Evolutionary conservation across 2,888 invertebrate species (phyloP), one percentile per base, ranked within the genome.

Genomic region (Eulithis testata): DNA sequence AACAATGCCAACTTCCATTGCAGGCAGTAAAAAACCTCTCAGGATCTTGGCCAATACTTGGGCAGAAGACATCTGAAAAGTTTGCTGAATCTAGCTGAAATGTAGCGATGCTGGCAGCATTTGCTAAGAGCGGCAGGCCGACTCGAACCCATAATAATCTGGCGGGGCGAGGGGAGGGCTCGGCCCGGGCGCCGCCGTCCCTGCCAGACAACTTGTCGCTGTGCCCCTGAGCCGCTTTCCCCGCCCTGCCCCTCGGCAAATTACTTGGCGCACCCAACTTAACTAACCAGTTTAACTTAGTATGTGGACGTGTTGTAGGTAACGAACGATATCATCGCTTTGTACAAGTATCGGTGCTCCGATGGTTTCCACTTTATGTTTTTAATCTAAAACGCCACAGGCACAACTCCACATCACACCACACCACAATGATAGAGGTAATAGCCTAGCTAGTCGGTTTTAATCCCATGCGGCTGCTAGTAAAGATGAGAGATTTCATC

Each of bases 201-300:
- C 82, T 81, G 87, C 90, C 89, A 93, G 93, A 93, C 93, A 91
- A 91, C 85, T 90, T 89, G 92, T 91, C 92, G 91, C 91, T 89
- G 85, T 78, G 80, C 82, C 81, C 79, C 78, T 80, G 78, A 77
- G 76, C 77, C 80, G 73, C 74, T 73, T 72, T 70, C 76, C 72
- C 68, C 70, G 53, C 73, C 70, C 76, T 73, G 60, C 70, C 75
- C 74, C 76, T 62, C 79, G 68, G 74, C 79, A 83, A 83, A 86
- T 83, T 82, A 78, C 81, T 84, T 83, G 83, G 83, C 84, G 81
- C 84, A 84, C 84, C 85, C 81, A 84, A 77, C 79, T 79, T 78
- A 78, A 78, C 81, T 76, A 82, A 85, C 81, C 79, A 79, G 83
- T 81, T 83, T 79, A 66, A 75, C 73, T 73, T 73, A 72, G 74